A percentile compares a stretch with the other conserved stretches of the same genome.
Conservation (phyloP, 2,888 invertebrate genomes). For the Apodemia mormo region DNA sequence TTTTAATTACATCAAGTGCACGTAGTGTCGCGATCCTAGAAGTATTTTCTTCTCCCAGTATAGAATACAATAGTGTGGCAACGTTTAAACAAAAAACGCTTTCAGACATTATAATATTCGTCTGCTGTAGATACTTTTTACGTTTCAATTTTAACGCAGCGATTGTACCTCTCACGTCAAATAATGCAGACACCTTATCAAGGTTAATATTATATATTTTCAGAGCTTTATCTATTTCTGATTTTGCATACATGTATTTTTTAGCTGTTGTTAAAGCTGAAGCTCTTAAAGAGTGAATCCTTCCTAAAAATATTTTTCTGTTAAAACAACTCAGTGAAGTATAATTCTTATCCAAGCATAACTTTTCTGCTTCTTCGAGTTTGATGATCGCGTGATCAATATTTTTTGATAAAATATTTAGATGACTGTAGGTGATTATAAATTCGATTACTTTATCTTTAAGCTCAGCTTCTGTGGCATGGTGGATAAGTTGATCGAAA, state of each 20-base stretch:
- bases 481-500: conserved; percentile 64
- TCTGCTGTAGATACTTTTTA: conserved; percentile 50
- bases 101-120: conserved; percentile 52
- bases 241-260: conserved; percentile 53
- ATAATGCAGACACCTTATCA: conserved; percentile 52
- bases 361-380: conserved; percentile 58
- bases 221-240: conserved; percentile 55
- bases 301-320: conserved; percentile 56
- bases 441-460: conserved; percentile 62
- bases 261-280: conserved; percentile 52
- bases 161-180: conserved; percentile 49
- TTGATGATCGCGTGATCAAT: conserved; percentile 50
- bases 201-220: conserved; percentile 58
- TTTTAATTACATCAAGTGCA: conserved; percentile 60
- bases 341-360: conserved; percentile 45
- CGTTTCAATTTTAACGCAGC: conserved; percentile 46
- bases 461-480: conserved; percentile 66
- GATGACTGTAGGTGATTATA: conserved; percentile 54
- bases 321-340: conserved; percentile 44
- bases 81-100: conserved; percentile 66
- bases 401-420: conserved; percentile 57
- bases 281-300: conserved; percentile 62
- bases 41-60: conserved; percentile 55
- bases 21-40: conserved; percentile 54
- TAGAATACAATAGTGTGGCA: conserved; percentile 58